Conservation (phyloP, 1,140 invertebrate genomes). For the Rhopalosiphum maidis region DNA sequence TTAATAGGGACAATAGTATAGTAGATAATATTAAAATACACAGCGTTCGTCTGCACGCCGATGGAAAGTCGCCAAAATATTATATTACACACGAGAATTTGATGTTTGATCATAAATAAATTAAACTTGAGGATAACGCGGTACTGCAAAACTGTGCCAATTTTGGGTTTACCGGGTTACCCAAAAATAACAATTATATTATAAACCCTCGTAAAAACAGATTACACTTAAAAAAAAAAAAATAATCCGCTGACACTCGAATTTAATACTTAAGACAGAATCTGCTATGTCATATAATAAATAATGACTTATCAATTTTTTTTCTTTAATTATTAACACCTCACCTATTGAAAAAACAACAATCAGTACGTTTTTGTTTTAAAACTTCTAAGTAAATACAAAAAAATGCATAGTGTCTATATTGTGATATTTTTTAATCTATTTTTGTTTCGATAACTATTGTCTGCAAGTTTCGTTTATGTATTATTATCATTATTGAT, state of each 20-base stretch:
- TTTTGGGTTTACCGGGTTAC: too few species aligned
- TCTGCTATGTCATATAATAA: neutral
- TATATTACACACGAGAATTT: conserved; percentile 23
- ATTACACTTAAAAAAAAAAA: neutral
- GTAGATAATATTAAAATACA: neutral
- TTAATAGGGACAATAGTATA: neutral
- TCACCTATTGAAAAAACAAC: neutral
- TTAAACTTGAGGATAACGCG: neutral
- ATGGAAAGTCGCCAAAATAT: conserved; percentile 34
- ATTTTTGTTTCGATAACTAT: neutral
- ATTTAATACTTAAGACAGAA: neutral
- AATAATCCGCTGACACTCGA: neutral
- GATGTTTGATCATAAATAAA: conserved; percentile 40
- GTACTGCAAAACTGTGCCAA: conserved; percentile 2
- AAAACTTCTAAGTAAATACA: too few species aligned
- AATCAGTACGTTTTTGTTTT: neutral
- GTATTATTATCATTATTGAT: neutral
- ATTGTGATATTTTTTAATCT: neutral
- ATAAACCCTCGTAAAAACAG: neutral
- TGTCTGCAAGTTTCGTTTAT: neutral
- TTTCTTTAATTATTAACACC: neutral
- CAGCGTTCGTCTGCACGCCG: neutral
- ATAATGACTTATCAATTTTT: neutral
- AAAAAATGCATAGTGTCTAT: neutral
- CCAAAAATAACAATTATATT: conserved; percentile 14